phyloP scores from a whole-genome alignment of 2,797 vertebrate species.

The Labeo calbasu region DNA sequence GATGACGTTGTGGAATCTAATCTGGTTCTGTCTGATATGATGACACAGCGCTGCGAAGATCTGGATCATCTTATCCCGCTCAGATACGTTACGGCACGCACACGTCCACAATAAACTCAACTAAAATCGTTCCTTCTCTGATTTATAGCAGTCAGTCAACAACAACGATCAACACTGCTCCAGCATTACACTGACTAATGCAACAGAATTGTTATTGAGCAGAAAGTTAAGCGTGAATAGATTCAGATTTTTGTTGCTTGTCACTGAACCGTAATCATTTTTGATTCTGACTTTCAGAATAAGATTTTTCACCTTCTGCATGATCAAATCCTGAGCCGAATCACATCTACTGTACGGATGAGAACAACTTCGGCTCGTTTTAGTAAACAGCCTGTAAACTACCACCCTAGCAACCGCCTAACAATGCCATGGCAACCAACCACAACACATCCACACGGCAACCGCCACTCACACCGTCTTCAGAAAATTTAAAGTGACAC shows the following conservation, averaged over 20 bases:
- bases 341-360: not conserved
- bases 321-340: not conserved
- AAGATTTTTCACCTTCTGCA: not conserved
- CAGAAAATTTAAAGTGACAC: not conserved
- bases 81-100: not conserved
- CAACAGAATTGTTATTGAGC: not conserved
- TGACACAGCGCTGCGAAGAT: constrained; percentile 26
- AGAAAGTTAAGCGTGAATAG: not conserved
- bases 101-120: too few relatives aligned
- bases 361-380: not conserved
- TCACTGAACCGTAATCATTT: not conserved
- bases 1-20: constrained; percentile 42
- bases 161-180: not conserved
- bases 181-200: not conserved
- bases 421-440: not conserved
- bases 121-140: not conserved
- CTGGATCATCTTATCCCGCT: not conserved
- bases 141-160: not conserved
- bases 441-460: not conserved
- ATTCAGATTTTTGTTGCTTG: not conserved
- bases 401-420: constrained; percentile 1
- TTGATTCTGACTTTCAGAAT: not conserved
- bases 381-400: not conserved
- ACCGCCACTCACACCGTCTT: not conserved
- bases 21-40: constrained; percentile 48